Percentiles rank a stretch among this genome's conserved stretches.
Evolutionary conservation across 2,113 vertebrate species (phyloP).

Genomic region (Spermophilus dauricus): DNA sequence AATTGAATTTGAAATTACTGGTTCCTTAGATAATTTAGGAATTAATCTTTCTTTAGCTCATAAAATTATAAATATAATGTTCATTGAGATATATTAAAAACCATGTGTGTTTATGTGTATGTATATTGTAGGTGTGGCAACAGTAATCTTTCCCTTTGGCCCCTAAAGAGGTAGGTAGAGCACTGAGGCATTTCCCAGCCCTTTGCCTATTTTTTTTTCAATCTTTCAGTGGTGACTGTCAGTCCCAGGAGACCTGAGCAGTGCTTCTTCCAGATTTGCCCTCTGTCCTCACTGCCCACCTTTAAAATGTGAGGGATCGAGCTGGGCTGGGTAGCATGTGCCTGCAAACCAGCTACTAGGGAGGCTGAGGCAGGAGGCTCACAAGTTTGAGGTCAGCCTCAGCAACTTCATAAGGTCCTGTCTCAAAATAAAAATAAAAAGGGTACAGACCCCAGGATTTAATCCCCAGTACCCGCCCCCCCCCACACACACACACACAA

Average conservation of each 20-base stretch:
- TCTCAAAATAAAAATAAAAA: background rate
- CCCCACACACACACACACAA: background rate
- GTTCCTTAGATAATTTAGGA: background rate
- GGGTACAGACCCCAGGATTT: background rate
- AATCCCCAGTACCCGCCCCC: too few relatives aligned
- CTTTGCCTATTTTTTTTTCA: background rate
- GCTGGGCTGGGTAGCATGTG: background rate
- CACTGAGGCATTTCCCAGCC: background rate
- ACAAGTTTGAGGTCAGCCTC: background rate
- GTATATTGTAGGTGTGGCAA: background rate
- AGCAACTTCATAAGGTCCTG: background rate
- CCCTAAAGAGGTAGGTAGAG: background rate
- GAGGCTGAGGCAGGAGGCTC: background rate
- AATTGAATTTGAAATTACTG: background rate
- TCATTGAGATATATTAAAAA: too few relatives aligned
- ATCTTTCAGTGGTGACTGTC: constrained; percentile 24
- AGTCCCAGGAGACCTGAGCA: background rate
- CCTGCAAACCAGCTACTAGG: background rate
- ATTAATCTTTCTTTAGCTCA: background rate
- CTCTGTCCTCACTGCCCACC: background rate
- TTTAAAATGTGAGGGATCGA: background rate
- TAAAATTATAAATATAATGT: background rate
- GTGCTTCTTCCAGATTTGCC: background rate
- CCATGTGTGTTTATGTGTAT: background rate
- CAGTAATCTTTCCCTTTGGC: background rate